Evolutionary conservation across 2,113 vertebrate species (phyloP), one percentile per base, ranked within the genome.

Genomic region (Nycticorax nycticorax): DNA sequence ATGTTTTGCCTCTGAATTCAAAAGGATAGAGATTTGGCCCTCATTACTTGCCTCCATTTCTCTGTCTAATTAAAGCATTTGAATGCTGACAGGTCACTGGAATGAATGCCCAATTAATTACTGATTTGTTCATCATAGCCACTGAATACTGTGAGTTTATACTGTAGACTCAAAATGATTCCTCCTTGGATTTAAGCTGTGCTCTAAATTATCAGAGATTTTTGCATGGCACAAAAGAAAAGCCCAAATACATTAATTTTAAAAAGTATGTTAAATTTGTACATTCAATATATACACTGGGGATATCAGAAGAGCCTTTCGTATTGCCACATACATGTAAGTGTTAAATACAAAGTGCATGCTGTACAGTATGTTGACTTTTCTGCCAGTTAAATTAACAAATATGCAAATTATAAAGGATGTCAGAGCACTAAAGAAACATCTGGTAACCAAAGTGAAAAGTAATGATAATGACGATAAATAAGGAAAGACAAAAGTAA

Each of bases 51-150:
- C 95, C 95, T 95, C 93, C 78, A 96, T 95, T 97, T 96, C 88
- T 96, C 96, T 82, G 92, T 88, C 92, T 97, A 98, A 98, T 98
- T 98, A 98, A 98, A 98, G 97, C 93, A 96, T 98, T 97, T 97
- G 97, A 98, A 98, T 97, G 91, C 94, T 98, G 98, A 96, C 97
- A 98, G 97, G 98, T 98, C 97, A 98, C 96, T 94, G 92, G 96
- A 95, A 96, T 97, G 94, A 96, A 98, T 98, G 93, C 96, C 96
- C 98, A 97, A 98, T 98, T 98, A 98, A 98, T 98, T 98, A 98
- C 97, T 97, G 96, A 97, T 96, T 97, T 96, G 96, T 97, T 98
- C 97, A 78, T 97, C 95, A 96, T 88, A 93, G 95, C 94, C 96
- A 74, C 73, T 96, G 97, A 94, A 97, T 96, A 83, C 91, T 91